Base-by-base conservation (phyloP, 2,797 vertebrate species). In the Channallabes apus region DNA sequence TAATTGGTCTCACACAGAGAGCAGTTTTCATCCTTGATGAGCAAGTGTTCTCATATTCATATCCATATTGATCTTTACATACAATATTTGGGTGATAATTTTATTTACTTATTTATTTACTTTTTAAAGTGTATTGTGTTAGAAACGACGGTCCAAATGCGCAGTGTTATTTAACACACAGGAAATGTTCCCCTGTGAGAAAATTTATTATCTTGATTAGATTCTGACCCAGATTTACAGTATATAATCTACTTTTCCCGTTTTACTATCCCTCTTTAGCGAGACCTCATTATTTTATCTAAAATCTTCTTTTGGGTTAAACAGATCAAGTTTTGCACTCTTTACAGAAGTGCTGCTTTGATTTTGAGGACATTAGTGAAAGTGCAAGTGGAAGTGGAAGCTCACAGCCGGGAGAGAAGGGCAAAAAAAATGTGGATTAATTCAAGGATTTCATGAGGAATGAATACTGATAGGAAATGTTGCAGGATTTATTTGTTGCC, bases 251-350 rank as follows among this genome's bases (percentile, higher is more conserved):
- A 2, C 6, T 15, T 22, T 27, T 61, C 24, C 32, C 14, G 6
- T 62, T 15, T 79, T 79, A 62, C 56, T 8, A 38, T 64, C 68
- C 12, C 38, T 85, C 84, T 85, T 73, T 64, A 85, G 78, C 56
- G 59, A 65, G 84, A 54, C 68, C 79, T 85, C 78, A 81, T 85
- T 81, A 73, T 82, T 81, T 35, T 46, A 15, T 65, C 78, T 51
- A 65, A 59, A 64, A 75, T 56, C 24, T 64, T 85, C 38, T 64
- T 75, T 85, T 35, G 69, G 58, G 84, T 81, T 69, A 78, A 78
- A 84, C 17, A 35, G 84, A 80, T 62, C 46, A n/a, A 73, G 41
- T 62, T 11, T 12, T 6, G 18, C 0, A 32, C 2, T 79, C 32
- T 62, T 51, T 65, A 51, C 38, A 20, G 41, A 80, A 20, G 41